Base-by-base conservation (phyloP, 2,797 vertebrate species). In the Salmo trutta region DNA sequence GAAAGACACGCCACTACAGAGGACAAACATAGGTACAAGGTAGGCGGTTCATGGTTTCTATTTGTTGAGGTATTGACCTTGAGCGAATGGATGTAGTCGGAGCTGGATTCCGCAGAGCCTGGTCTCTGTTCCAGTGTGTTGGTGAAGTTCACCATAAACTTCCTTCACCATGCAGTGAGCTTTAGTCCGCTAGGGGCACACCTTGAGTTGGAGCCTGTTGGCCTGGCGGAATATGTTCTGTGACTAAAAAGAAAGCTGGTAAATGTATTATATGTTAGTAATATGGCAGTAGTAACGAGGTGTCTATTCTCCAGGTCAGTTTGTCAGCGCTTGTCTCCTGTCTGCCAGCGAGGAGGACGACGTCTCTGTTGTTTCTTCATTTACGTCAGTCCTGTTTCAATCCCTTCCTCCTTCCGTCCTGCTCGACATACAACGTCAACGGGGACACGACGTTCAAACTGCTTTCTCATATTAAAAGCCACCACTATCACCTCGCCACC, bases 391-490 rank as follows among this genome's bases (percentile, higher is more conserved):
- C 82, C 84, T 91, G 89, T 82, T 88, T 89, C 86, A 79, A 80
- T 88, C 86, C 90, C 85, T 91, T 93, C 93, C 93, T 93, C 94
- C 91, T 93, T 93, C 93, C 93, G 93, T 93, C 94, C 91, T 93
- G 92, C 90, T 88, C 21, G 5, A 16, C 64, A 65, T 14, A 83
- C 91, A 88, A 91, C 36, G 36, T 91, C 91, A 92, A 89, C 91
- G 90, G 90, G 88, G 82, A 92, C 87, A 90, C 84, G 75, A 87
- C 91, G 90, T 75, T 83, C 62, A 77, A 86, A 88, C 86, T 83
- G 86, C 79, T 79, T 76, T 81, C 85, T 75, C 83, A 83, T 54
- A 85, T 88, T 86, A n/a, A 83, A 77, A 89, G 86, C 71, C 81
- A 86, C 80, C 86, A 78, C 90, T 71, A 84, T 81, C 88, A 90